A percentile compares a stretch with the other conserved stretches of the same genome.
phyloP scores from a whole-genome alignment of 2,888 invertebrate genomes.

The Siphlonurus alternatus region DNA sequence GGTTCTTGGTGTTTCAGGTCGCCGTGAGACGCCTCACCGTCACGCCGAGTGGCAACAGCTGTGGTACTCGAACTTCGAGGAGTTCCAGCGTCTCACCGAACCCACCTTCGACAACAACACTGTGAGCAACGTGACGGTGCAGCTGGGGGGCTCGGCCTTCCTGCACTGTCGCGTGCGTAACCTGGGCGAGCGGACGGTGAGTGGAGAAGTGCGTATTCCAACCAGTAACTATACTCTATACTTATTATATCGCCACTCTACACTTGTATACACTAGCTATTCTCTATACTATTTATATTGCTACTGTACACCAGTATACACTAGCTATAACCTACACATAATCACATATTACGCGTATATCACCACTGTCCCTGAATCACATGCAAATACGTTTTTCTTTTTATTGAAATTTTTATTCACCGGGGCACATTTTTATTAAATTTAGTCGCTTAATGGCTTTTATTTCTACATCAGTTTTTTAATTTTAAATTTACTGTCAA shows the following conservation, averaged over 20 bases:
- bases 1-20: constrained; percentile 1
- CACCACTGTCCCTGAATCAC: too few relatives aligned
- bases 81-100: constrained; percentile 30
- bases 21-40: background rate
- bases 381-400: background rate
- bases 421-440: background rate
- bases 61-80: constrained; percentile 40
- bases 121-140: constrained; percentile 9
- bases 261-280: background rate
- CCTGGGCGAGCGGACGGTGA: constrained; percentile 10
- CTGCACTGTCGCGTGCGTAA: constrained; percentile 9
- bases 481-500: too few relatives aligned
- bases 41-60: constrained; percentile 39
- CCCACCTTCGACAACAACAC: constrained; percentile 18
- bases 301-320: background rate
- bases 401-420: background rate
- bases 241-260: background rate
- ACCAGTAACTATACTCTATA: background rate
- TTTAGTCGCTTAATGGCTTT: too few relatives aligned
- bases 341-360: too few relatives aligned
- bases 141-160: constrained; percentile 9
- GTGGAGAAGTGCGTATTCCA: constrained; percentile 10
- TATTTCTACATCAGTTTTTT: too few relatives aligned
- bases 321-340: too few relatives aligned
- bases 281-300: background rate